These are phyloP conservation scores for Phenganax marumi DNA, from an alignment of 92 coral and sea anemone genomes.

Conservation along the genomic window DNA sequence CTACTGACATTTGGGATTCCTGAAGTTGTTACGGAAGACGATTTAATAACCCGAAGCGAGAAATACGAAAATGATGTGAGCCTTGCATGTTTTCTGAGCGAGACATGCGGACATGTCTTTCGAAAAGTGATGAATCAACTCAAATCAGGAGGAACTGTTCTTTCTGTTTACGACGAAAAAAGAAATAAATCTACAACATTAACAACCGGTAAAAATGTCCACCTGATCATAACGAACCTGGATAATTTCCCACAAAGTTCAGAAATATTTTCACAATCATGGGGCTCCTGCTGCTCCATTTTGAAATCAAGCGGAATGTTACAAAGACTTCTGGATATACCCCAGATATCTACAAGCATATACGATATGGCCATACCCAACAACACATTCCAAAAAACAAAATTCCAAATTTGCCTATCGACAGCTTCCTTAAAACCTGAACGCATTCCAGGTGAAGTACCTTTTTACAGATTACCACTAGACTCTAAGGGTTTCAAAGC, in stretches of 20 bases:
- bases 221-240: constrained; percentile 45
- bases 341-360: constrained; percentile 45
- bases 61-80: constrained; percentile 1
- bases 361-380: constrained; percentile 18
- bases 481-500: constrained; percentile 52
- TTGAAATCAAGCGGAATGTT: constrained; percentile 42
- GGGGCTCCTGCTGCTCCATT: constrained; percentile 40
- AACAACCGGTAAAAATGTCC: constrained; percentile 43
- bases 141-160: constrained; percentile 53
- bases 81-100: constrained; percentile 56
- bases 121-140: constrained; percentile 46
- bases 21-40: not conserved
- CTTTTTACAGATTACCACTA: not conserved
- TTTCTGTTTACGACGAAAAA: constrained; percentile 41
- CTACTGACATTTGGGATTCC: not conserved
- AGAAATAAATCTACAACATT: constrained; percentile 28
- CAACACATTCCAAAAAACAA: not conserved
- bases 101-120: constrained; percentile 38
- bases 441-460: not conserved
- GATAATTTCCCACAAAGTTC: constrained; percentile 43
- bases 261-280: constrained; percentile 32
- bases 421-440: not conserved
- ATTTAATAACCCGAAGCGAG: not conserved
- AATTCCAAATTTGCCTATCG: not conserved
- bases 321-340: constrained; percentile 28